Evolutionary conservation across 1,140 invertebrate species (phyloP).

Genomic region (Brachystomella parvula): DNA sequence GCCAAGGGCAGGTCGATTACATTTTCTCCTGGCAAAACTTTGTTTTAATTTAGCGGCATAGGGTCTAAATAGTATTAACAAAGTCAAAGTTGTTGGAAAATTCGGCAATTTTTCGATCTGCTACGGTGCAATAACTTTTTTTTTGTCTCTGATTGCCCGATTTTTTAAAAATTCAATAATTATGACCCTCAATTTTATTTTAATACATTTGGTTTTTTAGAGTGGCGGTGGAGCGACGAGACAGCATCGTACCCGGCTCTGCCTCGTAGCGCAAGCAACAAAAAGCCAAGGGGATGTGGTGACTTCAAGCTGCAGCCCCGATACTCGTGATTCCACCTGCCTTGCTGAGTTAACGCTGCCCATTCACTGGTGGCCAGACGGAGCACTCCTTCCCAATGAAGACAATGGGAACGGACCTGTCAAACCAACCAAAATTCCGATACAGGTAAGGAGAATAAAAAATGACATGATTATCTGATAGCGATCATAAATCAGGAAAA

Average conservation of each 20-base stretch:
- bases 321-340: conserved; percentile 80
- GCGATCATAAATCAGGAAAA: too few species aligned
- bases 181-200: not conserved
- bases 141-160: not conserved
- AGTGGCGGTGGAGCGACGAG: not conserved
- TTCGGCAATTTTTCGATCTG: not conserved
- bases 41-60: too few species aligned
- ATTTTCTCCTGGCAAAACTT: too few species aligned
- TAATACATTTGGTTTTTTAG: conserved; percentile 1
- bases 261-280: conserved; percentile 36
- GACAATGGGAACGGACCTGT: conserved; percentile 24
- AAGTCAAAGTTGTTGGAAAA: not conserved
- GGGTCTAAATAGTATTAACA: too few species aligned
- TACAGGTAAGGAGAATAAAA: conserved; percentile 29
- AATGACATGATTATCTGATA: not conserved
- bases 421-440: conserved; percentile 36
- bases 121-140: not conserved
- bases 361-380: conserved; percentile 75
- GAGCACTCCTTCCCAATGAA: conserved; percentile 48
- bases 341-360: conserved; percentile 70
- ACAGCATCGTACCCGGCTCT: conserved; percentile 31
- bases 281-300: conserved; percentile 47
- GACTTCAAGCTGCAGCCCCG: conserved; percentile 74
- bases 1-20: too few species aligned
- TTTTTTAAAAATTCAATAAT: too few species aligned